Percentiles rank a stretch among this genome's conserved stretches.
phyloP scores from a whole-genome alignment of 2,113 vertebrate species.

The Coryphaenoides rupestris region DNA sequence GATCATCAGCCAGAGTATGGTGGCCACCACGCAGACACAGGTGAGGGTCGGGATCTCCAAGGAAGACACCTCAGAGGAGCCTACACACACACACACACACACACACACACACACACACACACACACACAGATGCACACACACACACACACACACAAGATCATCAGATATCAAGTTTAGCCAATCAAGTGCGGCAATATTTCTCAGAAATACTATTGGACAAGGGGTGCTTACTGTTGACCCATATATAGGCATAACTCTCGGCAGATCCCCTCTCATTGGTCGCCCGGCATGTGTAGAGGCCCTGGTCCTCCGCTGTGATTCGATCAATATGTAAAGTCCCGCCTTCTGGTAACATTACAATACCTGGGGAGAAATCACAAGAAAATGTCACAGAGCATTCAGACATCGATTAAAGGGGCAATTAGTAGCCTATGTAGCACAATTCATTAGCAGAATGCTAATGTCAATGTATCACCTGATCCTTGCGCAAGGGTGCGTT shows the following conservation, averaged over 20 bases:
- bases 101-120: slow-evolving; percentile 16
- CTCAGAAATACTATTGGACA: not conserved
- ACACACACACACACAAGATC: not conserved
- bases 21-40: slow-evolving; percentile 87
- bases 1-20: slow-evolving; percentile 89
- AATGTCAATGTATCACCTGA: slow-evolving; percentile 83
- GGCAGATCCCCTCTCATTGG: slow-evolving; percentile 83
- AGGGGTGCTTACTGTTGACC: slow-evolving; percentile 77
- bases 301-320: slow-evolving; percentile 88
- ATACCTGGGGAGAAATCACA: slow-evolving; percentile 74
- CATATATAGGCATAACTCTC: slow-evolving; percentile 84
- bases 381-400: not conserved
- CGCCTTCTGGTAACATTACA: slow-evolving; percentile 80
- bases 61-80: slow-evolving; percentile 76
- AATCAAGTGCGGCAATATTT: too few species aligned
- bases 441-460: not conserved
- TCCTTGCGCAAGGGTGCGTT: slow-evolving; percentile 76
- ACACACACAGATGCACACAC: not conserved
- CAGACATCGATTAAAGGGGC: not conserved
- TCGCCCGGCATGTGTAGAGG: slow-evolving; percentile 84
- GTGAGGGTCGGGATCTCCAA: slow-evolving; percentile 86
- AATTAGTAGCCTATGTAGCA: not conserved
- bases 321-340: slow-evolving; percentile 87
- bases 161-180: too few species aligned
- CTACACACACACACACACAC: slow-evolving; percentile 56